phyloP scores from a whole-genome alignment of 2,797 vertebrate genomes.

The Smutsia temminckii region DNA sequence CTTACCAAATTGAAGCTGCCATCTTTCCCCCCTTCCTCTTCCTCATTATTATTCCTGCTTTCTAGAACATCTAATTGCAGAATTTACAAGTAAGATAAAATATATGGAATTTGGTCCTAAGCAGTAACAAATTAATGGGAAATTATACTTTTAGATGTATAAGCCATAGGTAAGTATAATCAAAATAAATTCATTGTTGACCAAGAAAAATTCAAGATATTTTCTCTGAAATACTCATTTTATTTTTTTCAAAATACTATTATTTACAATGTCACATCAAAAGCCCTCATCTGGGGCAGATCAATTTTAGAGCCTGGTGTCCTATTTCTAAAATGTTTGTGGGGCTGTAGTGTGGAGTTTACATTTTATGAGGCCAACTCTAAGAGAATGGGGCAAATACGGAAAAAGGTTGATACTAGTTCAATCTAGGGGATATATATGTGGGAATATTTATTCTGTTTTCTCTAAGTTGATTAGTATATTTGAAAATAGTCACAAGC shows the following conservation, averaged over 20 bases:
- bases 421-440: not conserved
- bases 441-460: not conserved
- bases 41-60: slow-evolving; percentile 12
- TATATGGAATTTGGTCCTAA: not conserved
- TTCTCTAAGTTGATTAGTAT: not conserved
- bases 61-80: not conserved
- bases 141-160: not conserved
- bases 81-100: not conserved
- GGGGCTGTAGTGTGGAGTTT: not conserved
- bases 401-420: not conserved
- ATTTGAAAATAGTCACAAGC: not conserved
- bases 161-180: not conserved
- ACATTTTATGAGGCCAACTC: not conserved
- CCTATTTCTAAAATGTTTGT: slow-evolving; percentile 30
- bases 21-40: not conserved
- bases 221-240: slow-evolving; percentile 12
- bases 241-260: slow-evolving; percentile 10
- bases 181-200: not conserved
- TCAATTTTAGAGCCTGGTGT: not conserved
- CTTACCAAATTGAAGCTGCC: not conserved
- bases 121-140: not conserved
- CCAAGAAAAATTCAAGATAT: not conserved
- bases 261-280: not conserved
- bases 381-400: not conserved
- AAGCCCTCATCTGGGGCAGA: not conserved